Percentiles rank a stretch among this genome's conserved stretches.
These are phyloP conservation scores for Trissolcus brochymenae DNA, from an alignment of 2,888 invertebrate genomes.

Conservation along the genomic window DNA sequence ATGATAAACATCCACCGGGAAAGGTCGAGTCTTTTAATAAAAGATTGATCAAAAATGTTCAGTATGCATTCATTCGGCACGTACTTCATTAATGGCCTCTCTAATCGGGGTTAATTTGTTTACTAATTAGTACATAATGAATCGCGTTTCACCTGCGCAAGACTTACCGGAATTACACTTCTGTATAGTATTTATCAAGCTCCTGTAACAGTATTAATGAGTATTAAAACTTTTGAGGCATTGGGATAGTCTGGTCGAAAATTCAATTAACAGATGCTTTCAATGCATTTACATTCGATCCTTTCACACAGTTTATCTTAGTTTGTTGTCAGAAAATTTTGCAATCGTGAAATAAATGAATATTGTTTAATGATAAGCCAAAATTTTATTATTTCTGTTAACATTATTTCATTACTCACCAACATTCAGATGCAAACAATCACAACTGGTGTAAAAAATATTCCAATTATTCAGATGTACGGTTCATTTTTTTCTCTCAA, in stretches of 20 bases:
- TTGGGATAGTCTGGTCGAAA: conserved; percentile 10
- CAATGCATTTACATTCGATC: conserved; percentile 13
- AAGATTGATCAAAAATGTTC: conserved; percentile 10
- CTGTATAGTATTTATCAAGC: conserved; percentile 21
- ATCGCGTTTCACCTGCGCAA: not conserved
- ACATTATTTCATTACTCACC: not conserved
- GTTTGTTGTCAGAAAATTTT: not conserved
- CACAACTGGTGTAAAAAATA: not conserved
- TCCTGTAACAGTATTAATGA: conserved; percentile 27
- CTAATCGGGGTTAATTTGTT: conserved; percentile 31
- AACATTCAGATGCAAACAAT: too few species aligned
- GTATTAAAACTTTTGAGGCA: conserved; percentile 29
- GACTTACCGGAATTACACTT: conserved; percentile 27
- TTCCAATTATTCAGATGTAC: not conserved
- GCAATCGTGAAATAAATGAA: too few species aligned
- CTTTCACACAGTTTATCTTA: conserved; percentile 6
- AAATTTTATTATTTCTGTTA: too few species aligned
- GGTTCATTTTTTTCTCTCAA: not conserved
- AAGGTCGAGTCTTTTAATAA: conserved; percentile 1
- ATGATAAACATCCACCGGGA: conserved; percentile 26
- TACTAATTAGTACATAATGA: conserved; percentile 21
- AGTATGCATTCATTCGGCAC: not conserved
- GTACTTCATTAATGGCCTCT: conserved; percentile 16
- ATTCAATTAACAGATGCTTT: conserved; percentile 28
- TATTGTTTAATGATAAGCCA: too few species aligned